Base-by-base conservation (phyloP, 2,113 vertebrate genomes). In the Scatophagus argus region DNA sequence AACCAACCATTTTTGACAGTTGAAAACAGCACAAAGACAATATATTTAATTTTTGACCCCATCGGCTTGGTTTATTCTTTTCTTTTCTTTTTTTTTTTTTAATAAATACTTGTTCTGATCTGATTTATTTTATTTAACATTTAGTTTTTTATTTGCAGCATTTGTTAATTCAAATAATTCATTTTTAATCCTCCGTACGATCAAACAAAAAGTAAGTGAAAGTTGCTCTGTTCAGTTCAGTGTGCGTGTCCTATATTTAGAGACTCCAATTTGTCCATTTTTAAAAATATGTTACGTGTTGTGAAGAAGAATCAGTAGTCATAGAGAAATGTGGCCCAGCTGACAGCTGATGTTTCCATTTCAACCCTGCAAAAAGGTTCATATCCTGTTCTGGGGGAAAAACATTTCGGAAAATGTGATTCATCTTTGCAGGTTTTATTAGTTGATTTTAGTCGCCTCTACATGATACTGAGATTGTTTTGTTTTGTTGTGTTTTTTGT, bases 281-380 rank as follows among this genome's bases (percentile, higher is more conserved):
- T n/a, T n/a, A n/a, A 13, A 11, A 39, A 23, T 1, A 31, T 9
- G 39, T 47, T 25, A n/a, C 21, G 27, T 11, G 14, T 70, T 54
- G n/a, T 52, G 34, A 44, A 38, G 39, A 66, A 11, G 39, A 19
- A 58, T 27, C 13, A 51, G 56, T 1, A 23, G 49, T 41, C 23
- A 3, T 3, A 38, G 64, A 47, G 58, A 14, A 59, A 58, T 3
- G 60, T n/a, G 25, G 49, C 44, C 54, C 77, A 77, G 68, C 74
- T 74, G 69, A 55, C 81, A 72, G 81, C 74, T 84, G 74, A 65
- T 46, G 43, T 74, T 77, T 74, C 41, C n/a, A 41, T 78, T 47
- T 58, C 59, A 66, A n/a, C 36, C 0, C 25, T 72, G 47, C 34
- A 54, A n/a, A 61, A 60, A 55, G 32, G 8, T 74, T 79, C 59